These are phyloP conservation scores for Prunella himalayana DNA, from an alignment of 2,113 vertebrate species.

Conservation along the genomic window DNA sequence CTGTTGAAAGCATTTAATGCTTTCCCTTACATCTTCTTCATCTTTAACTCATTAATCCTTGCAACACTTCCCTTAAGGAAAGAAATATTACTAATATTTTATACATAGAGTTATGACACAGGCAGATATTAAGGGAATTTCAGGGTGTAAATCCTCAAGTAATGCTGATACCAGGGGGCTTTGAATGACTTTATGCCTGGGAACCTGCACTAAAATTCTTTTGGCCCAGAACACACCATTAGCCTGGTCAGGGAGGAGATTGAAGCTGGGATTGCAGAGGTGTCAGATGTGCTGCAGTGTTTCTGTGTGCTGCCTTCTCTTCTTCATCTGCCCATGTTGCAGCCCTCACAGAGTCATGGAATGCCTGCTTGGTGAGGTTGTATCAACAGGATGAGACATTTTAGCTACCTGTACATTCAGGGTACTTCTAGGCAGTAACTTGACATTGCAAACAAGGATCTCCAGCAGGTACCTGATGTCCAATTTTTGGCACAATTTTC, in stretches of 20 bases:
- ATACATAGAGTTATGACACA: background rate
- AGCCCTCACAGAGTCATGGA: background rate
- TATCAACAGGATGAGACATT: background rate
- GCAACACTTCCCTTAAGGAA: background rate
- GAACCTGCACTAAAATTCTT: background rate
- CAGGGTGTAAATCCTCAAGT: background rate
- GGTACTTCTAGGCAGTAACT: background rate
- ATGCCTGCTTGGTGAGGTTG: background rate
- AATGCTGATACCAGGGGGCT: background rate
- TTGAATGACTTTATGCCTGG: background rate
- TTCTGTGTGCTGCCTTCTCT: background rate
- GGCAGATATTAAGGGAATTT: background rate
- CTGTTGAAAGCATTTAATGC: background rate
- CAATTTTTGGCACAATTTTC: background rate
- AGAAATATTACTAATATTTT: background rate
- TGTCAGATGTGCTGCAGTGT: rapidly evolving
- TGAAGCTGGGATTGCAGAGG: background rate
- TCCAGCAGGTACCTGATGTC: background rate
- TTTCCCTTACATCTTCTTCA: background rate
- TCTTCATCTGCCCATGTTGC: background rate
- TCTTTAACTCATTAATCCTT: background rate
- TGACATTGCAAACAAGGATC: background rate
- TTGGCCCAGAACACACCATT: background rate
- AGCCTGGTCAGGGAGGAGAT: background rate
- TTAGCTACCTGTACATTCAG: background rate